A percentile compares a stretch with the other conserved stretches of the same genome.
Evolutionary conservation across 2,888 invertebrate species (phyloP).

Genomic region (Rhagonycha lutea): DNA sequence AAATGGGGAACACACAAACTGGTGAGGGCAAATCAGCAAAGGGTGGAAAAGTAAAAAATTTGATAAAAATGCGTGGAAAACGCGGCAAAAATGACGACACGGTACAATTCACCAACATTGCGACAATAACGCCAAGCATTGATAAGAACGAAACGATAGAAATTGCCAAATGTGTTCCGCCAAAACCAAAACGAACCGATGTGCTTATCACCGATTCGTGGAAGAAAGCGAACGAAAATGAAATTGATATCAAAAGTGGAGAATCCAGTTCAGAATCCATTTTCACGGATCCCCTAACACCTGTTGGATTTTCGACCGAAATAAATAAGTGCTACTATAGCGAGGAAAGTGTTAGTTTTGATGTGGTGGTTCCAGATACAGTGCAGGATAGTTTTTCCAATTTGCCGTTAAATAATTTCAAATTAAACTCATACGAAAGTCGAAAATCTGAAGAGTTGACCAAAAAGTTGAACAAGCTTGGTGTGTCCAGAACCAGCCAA

Average conservation of each 20-base stretch:
- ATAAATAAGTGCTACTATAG: constrained; percentile 67
- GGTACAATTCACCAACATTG: constrained; percentile 44
- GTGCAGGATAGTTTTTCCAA: constrained; percentile 32
- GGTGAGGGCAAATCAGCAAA: constrained; percentile 59
- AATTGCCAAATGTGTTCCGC: neutral
- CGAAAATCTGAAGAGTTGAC: constrained; percentile 42
- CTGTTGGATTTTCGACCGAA: constrained; percentile 63
- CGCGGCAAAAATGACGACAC: constrained; percentile 47
- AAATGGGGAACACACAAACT: constrained; percentile 62
- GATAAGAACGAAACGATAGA: constrained; percentile 15
- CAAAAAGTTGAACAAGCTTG: constrained; percentile 52
- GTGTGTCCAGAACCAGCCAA: constrained; percentile 53
- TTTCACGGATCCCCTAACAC: constrained; percentile 71
- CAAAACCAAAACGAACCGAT: constrained; percentile 17
- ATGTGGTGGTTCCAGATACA: constrained; percentile 42
- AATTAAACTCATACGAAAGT: constrained; percentile 51
- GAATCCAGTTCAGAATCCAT: constrained; percentile 73
- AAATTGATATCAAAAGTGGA: constrained; percentile 47
- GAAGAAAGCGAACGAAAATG: constrained; percentile 41
- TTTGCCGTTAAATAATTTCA: constrained; percentile 51
- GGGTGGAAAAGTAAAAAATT: constrained; percentile 60
- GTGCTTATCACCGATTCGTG: constrained; percentile 45
- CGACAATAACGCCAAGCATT: constrained; percentile 20
- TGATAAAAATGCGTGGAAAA: constrained; percentile 58
- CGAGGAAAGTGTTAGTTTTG: constrained; percentile 59